Base-by-base conservation (phyloP, 2,113 vertebrate genomes). In the Leucopternis melanops region DNA sequence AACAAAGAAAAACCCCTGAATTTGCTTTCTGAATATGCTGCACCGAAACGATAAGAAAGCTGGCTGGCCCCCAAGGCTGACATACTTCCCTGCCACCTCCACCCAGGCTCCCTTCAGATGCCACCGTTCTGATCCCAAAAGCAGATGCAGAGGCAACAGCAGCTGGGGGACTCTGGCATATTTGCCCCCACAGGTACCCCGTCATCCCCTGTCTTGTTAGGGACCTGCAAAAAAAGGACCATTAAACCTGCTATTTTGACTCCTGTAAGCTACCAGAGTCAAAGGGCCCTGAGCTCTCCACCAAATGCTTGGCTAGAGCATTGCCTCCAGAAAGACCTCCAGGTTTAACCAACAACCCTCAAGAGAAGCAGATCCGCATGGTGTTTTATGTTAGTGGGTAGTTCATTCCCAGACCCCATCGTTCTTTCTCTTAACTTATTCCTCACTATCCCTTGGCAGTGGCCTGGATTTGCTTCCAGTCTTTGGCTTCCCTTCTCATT, bases 1-100 rank as follows among this genome's bases (percentile, higher is more conserved):
- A 81, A 20, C 22, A 50, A 72, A 80, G 22, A 4, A 83, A 57
- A 12, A 0, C 0, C 1, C 3, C 8, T 3, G 5, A 50, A 4
- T 67, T 27, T 90, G 8, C 42, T 87, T 84, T 93, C 19, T 70
- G 11, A 62, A 25, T 42, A 12, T 11, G 29, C 45, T 74, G 62
- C 21, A 72, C 22, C 1, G 16, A 40, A 49, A 32, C 18, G 27
- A 50, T 75, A 65, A 77, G 49, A 58, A 74, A 81, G 5, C 47
- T 73, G 61, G 13, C 38, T 50, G 38, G 13, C 13, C 19, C 7
- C 55, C 26, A 74, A 25, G 73, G 52, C 27, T 84, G 52, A 5
- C 17, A 13, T 34, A 19, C n/a, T 85, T 71, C 13, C 20, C 20
- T 55, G 50, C 29, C 55, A 32, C 32, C 32, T 91, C 29, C 32